phyloP scores from a whole-genome alignment of 2,888 invertebrate genomes.

The Cheilosia soror region DNA sequence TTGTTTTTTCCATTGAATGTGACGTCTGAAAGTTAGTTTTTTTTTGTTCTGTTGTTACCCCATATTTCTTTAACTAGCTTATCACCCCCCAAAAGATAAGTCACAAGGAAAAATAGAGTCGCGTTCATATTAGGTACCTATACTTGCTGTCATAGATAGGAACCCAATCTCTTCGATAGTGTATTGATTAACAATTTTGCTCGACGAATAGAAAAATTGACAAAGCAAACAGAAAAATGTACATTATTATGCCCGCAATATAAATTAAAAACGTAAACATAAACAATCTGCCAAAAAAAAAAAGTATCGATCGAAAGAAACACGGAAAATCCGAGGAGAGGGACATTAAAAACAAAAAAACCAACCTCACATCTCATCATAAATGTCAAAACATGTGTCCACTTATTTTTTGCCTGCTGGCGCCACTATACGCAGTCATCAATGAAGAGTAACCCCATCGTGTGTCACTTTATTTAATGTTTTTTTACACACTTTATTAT shows the following conservation, averaged over 20 bases:
- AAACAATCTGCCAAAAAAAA: conserved; percentile 58
- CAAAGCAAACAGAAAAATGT: conserved; percentile 1
- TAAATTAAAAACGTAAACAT: conserved; percentile 53
- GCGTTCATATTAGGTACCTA: conserved; percentile 42
- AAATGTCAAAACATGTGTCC: conserved; percentile 72
- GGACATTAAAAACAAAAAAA: conserved; percentile 45
- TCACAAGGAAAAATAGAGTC: conserved; percentile 51
- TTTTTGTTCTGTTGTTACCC: neutral
- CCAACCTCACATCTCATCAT: conserved; percentile 67
- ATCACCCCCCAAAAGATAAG: conserved; percentile 64
- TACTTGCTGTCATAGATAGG: conserved; percentile 21
- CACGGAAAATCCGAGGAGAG: neutral
- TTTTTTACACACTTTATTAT: conserved; percentile 2
- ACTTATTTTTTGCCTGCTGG: conserved; percentile 36
- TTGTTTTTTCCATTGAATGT: conserved; percentile 50
- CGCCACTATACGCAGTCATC: neutral
- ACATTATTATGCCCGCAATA: conserved; percentile 36
- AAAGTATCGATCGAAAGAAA: conserved; percentile 34
- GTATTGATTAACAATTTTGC: conserved; percentile 29
- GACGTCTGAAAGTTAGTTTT: conserved; percentile 23
- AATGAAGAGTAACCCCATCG: conserved; percentile 62
- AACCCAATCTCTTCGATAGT: conserved; percentile 15
- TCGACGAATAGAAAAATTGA: conserved; percentile 4
- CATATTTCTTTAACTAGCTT: conserved; percentile 47
- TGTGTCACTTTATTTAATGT: conserved; percentile 60